These are phyloP conservation scores for Medauroidea extradentata DNA, from an alignment of 1,140 invertebrate genomes.

Conservation along the genomic window DNA sequence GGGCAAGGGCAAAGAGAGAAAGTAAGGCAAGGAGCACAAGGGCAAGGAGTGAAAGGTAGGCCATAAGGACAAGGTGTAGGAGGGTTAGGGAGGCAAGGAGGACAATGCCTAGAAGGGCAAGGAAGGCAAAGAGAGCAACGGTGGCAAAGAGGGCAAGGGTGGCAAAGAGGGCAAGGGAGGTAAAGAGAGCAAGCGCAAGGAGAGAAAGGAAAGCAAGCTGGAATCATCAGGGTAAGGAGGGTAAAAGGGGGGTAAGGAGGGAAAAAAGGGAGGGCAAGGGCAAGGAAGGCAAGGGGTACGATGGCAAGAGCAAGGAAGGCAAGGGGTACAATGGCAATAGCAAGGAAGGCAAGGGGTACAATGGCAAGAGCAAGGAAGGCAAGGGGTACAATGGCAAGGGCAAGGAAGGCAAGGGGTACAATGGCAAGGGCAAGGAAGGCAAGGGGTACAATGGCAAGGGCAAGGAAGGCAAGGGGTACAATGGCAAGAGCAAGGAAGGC, in stretches of 20 bases:
- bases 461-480: no score
- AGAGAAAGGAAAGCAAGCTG: neutral
- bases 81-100: no score
- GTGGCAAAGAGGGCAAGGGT: neutral
- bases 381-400: neutral
- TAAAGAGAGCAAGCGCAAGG: no score
- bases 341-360: no score
- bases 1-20: neutral
- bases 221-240: neutral
- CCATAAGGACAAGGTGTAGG: no score
- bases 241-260: no score
- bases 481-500: no score
- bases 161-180: no score
- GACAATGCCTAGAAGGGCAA: neutral
- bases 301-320: neutral
- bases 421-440: no score
- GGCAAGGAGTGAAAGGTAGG: neutral
- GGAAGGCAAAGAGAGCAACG: neutral
- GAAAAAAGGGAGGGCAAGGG: neutral
- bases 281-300: neutral
- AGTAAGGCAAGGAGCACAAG: neutral
- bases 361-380: conserved; percentile 34
- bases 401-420: neutral
- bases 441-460: no score
- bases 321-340: neutral